Evolutionary conservation across 1,140 invertebrate species (phyloP), one percentile per base, ranked within the genome.

Genomic region (Hyles euphorbiae): DNA sequence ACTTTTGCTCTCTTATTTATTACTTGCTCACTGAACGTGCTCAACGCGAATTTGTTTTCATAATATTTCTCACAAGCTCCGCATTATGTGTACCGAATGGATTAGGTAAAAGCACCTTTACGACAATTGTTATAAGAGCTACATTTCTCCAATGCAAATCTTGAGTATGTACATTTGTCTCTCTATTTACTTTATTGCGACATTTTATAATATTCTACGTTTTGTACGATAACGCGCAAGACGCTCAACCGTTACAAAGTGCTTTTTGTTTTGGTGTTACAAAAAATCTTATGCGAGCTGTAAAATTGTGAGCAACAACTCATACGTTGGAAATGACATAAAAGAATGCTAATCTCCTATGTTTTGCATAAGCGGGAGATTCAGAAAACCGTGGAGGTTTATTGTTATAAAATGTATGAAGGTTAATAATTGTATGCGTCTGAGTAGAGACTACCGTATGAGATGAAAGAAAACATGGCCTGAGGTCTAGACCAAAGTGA

Each of bases 31-130:
- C 72, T 72, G 80, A 83, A 88, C 84, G 83, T 88, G 85, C 83
- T 88, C 83, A 78, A 78, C 79, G 76, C 75, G 77, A 88, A 88
- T 88, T 88, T 88, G 85, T 88, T 88, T 83, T 83, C 85, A 88
- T 86, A 88, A 88, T 88, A 88, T 88, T 88, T 84, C 80, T 84
- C 74, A 70, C 74, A 74, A 78, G 67, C 69, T 60, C 69, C 68
- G 72, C 69, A 70, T 81, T 79, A 80, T 76, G 70, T 81, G 72
- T 36, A 34, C 10, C 12, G 22, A 47, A n/a, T 46, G 53, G 40
- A 34, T 73, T 73, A 50, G 55, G 60, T 50, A 83, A 60, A 72
- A 63, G 59, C 58, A 33, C 75, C 73, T 59, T 61, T 76, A 76
- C 54, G 4, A 0, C 3, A 2, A 2, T 36, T 51, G n/a, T 32